phyloP scores from a whole-genome alignment of 1,140 invertebrate genomes.

The Microplitis mediator region DNA sequence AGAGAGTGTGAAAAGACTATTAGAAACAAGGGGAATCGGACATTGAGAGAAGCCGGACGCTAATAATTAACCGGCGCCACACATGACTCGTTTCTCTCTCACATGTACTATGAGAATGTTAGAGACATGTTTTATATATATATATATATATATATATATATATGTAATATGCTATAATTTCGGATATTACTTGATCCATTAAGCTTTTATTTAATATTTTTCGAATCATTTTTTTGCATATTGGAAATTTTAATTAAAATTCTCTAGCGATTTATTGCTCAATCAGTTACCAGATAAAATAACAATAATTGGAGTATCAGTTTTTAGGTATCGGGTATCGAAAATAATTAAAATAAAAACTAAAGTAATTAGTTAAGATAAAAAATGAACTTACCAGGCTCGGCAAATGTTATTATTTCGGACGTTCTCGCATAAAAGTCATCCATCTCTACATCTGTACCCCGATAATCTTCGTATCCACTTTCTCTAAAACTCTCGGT shows the following conservation, averaged over 20 bases:
- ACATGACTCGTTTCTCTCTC: slow-evolving; percentile 12
- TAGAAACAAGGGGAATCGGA: too few species aligned
- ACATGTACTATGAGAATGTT: background rate
- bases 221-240: background rate
- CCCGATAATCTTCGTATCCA: slow-evolving; percentile 41
- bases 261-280: too few species aligned
- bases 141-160: too few species aligned
- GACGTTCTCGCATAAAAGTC: slow-evolving; percentile 80
- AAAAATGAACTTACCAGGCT: slow-evolving; percentile 69
- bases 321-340: too few species aligned
- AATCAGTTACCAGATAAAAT: too few species aligned
- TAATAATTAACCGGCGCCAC: slow-evolving; percentile 7
- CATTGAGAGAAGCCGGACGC: background rate
- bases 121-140: background rate
- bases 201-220: background rate
- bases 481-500: slow-evolving; percentile 40
- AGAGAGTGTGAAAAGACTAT: background rate
- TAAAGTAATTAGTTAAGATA: background rate
- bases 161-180: background rate
- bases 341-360: background rate
- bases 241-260: background rate
- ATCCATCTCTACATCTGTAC: slow-evolving; percentile 62
- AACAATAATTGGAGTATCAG: too few species aligned
- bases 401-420: slow-evolving; percentile 82
- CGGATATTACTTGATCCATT: background rate